Evolutionary conservation across 2,888 invertebrate genomes (phyloP).

Genomic region (Epirrhoe alternata): DNA sequence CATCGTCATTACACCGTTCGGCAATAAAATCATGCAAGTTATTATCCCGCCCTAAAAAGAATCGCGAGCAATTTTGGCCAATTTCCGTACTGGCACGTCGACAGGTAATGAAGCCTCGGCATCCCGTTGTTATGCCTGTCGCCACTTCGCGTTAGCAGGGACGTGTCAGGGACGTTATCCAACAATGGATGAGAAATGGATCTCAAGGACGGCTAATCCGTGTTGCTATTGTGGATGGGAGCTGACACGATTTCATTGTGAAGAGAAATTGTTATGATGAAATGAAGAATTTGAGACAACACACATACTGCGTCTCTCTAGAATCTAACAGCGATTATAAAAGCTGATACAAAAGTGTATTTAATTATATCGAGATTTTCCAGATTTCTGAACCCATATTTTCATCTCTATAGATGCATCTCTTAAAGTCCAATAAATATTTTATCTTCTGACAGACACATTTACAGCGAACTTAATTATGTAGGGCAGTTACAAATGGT

Average conservation of each 20-base stretch:
- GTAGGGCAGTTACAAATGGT: neutral
- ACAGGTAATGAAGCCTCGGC: constrained; percentile 34
- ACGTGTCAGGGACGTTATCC: constrained; percentile 23
- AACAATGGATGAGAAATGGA: constrained; percentile 14
- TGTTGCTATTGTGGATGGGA: neutral
- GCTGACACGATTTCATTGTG: constrained; percentile 1
- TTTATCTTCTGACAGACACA: too few species aligned
- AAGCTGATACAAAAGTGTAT: too few species aligned
- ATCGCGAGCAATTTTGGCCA: constrained; percentile 33
- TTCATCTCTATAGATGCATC: too few species aligned
- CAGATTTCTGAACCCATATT: too few species aligned
- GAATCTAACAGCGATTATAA: too few species aligned
- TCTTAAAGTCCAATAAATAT: too few species aligned
- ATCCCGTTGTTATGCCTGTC: constrained; percentile 17
- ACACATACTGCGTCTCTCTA: too few species aligned
- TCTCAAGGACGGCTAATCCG: constrained; percentile 1
- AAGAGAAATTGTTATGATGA: neutral
- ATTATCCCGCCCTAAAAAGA: constrained; percentile 35
- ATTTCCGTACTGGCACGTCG: constrained; percentile 33
- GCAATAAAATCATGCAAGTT: constrained; percentile 33
- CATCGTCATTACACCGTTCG: constrained; percentile 30
- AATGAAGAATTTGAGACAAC: neutral
- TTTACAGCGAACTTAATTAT: neutral
- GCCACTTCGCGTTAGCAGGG: constrained; percentile 8
- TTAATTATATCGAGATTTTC: too few species aligned